A percentile compares a stretch with the other conserved stretches of the same genome.
These are phyloP conservation scores for Brachionus paranguensis DNA, from an alignment of 1,140 invertebrate species.

Conservation along the genomic window DNA sequence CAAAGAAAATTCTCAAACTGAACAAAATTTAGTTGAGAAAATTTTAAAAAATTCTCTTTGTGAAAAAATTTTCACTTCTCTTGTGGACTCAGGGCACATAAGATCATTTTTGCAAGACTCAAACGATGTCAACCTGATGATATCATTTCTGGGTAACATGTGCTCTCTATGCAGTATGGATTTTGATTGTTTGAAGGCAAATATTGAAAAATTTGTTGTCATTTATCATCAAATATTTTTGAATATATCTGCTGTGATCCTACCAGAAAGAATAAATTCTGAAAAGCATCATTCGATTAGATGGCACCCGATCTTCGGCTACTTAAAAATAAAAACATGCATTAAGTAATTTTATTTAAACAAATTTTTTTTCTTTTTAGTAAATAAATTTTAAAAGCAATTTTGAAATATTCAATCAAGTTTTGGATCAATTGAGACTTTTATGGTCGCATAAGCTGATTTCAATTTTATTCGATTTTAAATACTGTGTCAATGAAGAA, in stretches of 20 bases:
- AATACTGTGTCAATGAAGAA: background rate
- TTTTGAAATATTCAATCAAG: conserved; percentile 14
- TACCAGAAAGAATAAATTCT: background rate
- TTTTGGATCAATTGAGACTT: conserved; percentile 24
- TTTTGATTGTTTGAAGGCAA: background rate
- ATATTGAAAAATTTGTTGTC: conserved; percentile 19
- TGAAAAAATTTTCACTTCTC: background rate
- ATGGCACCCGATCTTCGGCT: conserved; percentile 38
- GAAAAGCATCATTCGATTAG: background rate
- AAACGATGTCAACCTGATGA: conserved; percentile 10
- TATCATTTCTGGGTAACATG: conserved; percentile 9
- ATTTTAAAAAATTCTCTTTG: background rate
- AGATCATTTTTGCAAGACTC: background rate
- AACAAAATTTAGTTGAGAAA: background rate
- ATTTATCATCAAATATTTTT: conserved; percentile 30
- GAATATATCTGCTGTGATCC: background rate
- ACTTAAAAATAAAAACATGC: background rate
- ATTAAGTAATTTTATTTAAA: background rate
- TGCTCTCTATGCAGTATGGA: background rate
- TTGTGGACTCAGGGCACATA: background rate
- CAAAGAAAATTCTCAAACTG: background rate
- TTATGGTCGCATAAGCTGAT: conserved; percentile 30
- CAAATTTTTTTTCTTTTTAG: background rate
- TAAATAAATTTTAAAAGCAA: background rate
- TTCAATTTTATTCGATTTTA: conserved; percentile 1